Evolutionary conservation across 2,888 invertebrate genomes (phyloP).

Genomic region (Dusona sp.): DNA sequence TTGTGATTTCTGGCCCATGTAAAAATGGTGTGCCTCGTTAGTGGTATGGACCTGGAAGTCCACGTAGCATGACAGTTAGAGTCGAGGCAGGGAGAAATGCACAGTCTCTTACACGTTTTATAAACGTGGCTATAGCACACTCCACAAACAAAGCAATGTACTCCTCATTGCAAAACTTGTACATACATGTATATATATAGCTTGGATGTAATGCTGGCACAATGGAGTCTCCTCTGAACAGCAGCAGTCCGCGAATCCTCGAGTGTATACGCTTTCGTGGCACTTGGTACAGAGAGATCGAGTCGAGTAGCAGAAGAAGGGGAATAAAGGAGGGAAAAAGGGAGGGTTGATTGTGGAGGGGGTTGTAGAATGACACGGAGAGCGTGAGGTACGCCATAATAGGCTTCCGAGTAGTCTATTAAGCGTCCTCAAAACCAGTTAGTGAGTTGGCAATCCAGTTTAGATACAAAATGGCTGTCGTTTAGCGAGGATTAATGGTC

Average conservation of each 20-base stretch:
- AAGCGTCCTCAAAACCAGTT: conserved; percentile 84
- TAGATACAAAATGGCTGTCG: conserved; percentile 85
- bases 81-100: conserved; percentile 35
- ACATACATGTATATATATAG: conserved; percentile 14
- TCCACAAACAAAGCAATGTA: conserved; percentile 52
- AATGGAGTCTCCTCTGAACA: conserved; percentile 54
- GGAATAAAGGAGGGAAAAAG: conserved; percentile 24
- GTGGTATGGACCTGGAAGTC: not conserved
- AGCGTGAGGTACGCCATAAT: conserved; percentile 80
- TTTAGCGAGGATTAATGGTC: conserved; percentile 85
- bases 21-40: conserved; percentile 23
- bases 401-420: conserved; percentile 83
- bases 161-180: conserved; percentile 47
- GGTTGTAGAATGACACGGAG: conserved; percentile 79
- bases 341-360: conserved; percentile 49
- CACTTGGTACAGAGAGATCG: conserved; percentile 13
- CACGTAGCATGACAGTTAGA: conserved; percentile 25
- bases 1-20: not conserved
- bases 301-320: not conserved
- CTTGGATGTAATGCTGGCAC: conserved; percentile 49
- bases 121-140: conserved; percentile 11
- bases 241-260: conserved; percentile 43
- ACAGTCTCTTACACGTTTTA: conserved; percentile 21
- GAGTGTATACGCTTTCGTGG: conserved; percentile 44
- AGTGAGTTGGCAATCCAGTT: conserved; percentile 85